Conservation (phyloP, 1,140 invertebrate species). For the Anadara kagoshimensis region DNA sequence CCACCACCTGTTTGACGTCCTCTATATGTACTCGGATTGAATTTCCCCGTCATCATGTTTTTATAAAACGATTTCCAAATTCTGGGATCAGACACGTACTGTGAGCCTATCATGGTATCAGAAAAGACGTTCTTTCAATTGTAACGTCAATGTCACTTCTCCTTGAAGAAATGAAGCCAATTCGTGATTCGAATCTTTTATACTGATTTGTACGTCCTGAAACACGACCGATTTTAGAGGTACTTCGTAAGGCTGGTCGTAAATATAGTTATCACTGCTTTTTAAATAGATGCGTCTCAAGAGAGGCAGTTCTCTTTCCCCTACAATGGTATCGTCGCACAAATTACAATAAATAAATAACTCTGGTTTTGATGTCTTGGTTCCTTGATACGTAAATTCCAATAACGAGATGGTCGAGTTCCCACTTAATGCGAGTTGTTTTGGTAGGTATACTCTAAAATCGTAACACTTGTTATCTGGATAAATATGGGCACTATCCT, state of each 20-base stretch:
- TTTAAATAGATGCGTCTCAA: constrained; percentile 10
- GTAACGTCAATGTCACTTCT: constrained; percentile 13
- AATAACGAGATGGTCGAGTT: constrained; percentile 17
- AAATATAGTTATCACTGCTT: constrained; percentile 5
- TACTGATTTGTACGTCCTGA: constrained; percentile 19
- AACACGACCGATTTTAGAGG: constrained; percentile 14
- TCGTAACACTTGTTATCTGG: constrained; percentile 6
- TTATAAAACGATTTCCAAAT: constrained; percentile 5
- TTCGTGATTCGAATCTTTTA: constrained; percentile 4
- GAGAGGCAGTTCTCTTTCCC: constrained; percentile 3
- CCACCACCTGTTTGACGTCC: constrained; percentile 2
- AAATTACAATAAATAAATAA: constrained; percentile 10
- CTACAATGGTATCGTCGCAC: constrained; percentile 19
- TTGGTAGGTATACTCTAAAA: constrained; percentile 24
- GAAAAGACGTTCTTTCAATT: too few species aligned
- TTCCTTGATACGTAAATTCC: background rate
- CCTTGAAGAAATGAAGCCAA: constrained; percentile 12
- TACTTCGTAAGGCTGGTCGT: constrained; percentile 1
- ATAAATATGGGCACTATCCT: constrained; percentile 12
- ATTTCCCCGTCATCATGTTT: constrained; percentile 9
- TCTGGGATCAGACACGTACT: constrained; percentile 2
- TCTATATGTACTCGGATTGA: constrained; percentile 10
- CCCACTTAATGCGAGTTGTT: constrained; percentile 1
- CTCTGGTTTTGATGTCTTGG: background rate
- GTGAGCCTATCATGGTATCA: too few species aligned